These are phyloP conservation scores for Atopsyche davidsoni DNA, from an alignment of 1,140 invertebrate species.

Conservation along the genomic window DNA sequence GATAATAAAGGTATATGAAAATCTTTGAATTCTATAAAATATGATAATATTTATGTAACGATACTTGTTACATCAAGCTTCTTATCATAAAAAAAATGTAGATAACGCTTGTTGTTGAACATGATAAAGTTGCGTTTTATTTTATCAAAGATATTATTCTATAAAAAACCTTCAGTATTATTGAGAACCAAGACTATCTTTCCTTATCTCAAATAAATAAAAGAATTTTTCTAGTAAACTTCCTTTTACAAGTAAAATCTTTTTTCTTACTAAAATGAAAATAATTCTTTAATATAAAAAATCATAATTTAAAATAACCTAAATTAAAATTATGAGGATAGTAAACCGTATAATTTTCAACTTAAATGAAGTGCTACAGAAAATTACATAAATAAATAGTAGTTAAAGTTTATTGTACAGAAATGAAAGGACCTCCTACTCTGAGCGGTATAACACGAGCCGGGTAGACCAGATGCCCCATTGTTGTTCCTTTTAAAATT, in stretches of 20 bases:
- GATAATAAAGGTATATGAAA: slow-evolving; percentile 1
- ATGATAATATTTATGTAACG: no score
- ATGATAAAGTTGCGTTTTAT: neutral
- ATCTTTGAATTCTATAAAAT: neutral
- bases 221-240: neutral
- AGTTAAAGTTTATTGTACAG: no score
- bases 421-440: no score
- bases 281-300: neutral
- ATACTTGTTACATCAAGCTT: neutral
- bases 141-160: neutral
- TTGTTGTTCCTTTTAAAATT: no score
- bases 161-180: neutral
- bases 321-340: no score
- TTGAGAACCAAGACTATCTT: neutral
- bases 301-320: neutral
- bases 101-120: neutral
- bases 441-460: no score
- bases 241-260: neutral
- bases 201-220: neutral
- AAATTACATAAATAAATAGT: no score
- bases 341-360: no score
- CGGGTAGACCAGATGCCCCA: no score
- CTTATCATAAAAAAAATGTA: neutral
- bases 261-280: neutral
- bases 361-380: no score